Conservation (phyloP, 1,140 invertebrate genomes). For the Aphidius ervi region DNA sequence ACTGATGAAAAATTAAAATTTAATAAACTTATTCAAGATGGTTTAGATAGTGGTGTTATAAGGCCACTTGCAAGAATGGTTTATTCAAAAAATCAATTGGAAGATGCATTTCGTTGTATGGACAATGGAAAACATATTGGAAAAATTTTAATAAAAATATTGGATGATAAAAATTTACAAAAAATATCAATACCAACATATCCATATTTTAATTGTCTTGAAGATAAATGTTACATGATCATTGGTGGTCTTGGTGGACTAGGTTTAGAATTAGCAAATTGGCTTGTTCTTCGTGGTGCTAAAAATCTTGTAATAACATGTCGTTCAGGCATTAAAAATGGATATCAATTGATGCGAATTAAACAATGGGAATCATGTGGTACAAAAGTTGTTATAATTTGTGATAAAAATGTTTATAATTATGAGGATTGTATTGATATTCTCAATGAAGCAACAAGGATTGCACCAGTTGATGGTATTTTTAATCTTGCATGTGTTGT, state of each 20-base stretch:
- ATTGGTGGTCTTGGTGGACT: constrained; percentile 92
- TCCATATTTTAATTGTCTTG: constrained; percentile 41
- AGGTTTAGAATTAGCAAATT: constrained; percentile 87
- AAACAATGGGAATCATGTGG: constrained; percentile 70
- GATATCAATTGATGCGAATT: constrained; percentile 80
- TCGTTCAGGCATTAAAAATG: constrained; percentile 78
- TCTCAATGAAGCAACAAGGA: constrained; percentile 62
- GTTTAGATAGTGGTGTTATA: constrained; percentile 80
- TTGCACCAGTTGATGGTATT: constrained; percentile 85
- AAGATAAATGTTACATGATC: constrained; percentile 80
- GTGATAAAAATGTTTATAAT: constrained; percentile 63
- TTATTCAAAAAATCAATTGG: constrained; percentile 77
- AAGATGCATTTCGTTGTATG: constrained; percentile 92
- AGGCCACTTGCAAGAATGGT: constrained; percentile 76
- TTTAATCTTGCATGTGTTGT: constrained; percentile 92
- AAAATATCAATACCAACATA: constrained; percentile 13
- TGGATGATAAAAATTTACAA: constrained; percentile 63
- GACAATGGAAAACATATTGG: constrained; percentile 96
- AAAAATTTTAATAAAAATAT: constrained; percentile 88
- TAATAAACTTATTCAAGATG: constrained; percentile 70
- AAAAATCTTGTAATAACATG: constrained; percentile 83
- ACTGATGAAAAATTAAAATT: constrained; percentile 69
- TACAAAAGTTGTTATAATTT: constrained; percentile 67
- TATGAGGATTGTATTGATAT: constrained; percentile 67
- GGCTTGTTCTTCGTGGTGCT: constrained; percentile 83